Base-by-base conservation (phyloP, 2,113 vertebrate genomes). In the Pelvicachromis taeniatus region DNA sequence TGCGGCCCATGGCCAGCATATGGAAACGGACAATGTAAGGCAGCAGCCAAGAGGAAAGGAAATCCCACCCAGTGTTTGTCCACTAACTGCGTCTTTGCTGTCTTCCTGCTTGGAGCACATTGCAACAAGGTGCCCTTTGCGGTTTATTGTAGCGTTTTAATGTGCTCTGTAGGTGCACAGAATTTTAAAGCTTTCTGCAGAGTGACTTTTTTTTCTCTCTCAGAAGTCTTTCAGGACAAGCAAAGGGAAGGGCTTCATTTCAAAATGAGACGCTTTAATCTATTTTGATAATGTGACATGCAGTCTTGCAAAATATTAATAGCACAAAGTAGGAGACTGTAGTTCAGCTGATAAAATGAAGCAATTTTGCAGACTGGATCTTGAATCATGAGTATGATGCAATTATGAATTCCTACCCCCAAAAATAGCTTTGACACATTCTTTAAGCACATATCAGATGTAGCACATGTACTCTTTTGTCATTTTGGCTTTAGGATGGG, bases 21-120 rank as follows among this genome's bases (percentile, higher is more conserved):
- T 91, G 42, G 82, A 89, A 86, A 56, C 3, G 54, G 87, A 93
- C 93, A 91, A 93, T 93, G 85, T 45, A 17, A 73, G 87, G 86
- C 87, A 85, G 91, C 87, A 90, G 91, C 75, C 89, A 59, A 77
- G 53, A 89, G 87, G 59, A 85, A 83, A 94, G 93, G 93, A 93
- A 93, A 88, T 88, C 88, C 94, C 93, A 86, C 91, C 91, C 90
- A 84, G 86, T 78, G 84, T 92, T 89, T 92, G 92, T 93, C 91
- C 92, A 90, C 80, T 78, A 13, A 70, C 80, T 26, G 83, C 80
- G 86, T 89, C 90, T 89, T 50, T 88, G 70, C 86, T 58, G 80
- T 91, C 86, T 94, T 94, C 93, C 94, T 94, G 93, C 88, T 85
- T 2, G 8, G 5, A 88, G 79, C 90, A 88, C 70, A 91, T 88